Percentiles rank a stretch among this genome's conserved stretches.
These are phyloP conservation scores for Alaudala cheleensis DNA, from an alignment of 2,113 vertebrate species.

Conservation along the genomic window DNA sequence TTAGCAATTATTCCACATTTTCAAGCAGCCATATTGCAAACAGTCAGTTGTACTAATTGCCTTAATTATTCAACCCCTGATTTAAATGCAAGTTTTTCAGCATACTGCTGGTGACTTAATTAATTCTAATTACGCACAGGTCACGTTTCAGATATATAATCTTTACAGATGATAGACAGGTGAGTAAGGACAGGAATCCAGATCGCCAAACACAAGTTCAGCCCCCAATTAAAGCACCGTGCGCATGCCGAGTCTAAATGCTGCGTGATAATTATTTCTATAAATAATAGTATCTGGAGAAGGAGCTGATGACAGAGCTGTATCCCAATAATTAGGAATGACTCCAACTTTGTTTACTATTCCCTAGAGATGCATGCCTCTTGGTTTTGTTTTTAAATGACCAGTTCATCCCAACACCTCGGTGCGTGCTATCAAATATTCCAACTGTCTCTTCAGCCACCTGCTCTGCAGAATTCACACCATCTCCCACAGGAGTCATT, in stretches of 20 bases:
- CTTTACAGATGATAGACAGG: conserved; percentile 70
- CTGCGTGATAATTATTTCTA: conserved; percentile 52
- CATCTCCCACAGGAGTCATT: neutral
- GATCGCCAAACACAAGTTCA: conserved; percentile 55
- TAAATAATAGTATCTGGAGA: conserved; percentile 59
- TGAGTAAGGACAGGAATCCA: conserved; percentile 74
- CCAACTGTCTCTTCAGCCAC: neutral
- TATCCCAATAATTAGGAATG: conserved; percentile 41
- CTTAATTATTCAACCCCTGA: conserved; percentile 72
- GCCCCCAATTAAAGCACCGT: conserved; percentile 50
- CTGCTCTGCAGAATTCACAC: neutral
- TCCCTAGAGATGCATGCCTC: conserved; percentile 43
- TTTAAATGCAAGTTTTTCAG: conserved; percentile 76
- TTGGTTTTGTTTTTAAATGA: conserved; percentile 50
- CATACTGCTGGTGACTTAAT: conserved; percentile 77
- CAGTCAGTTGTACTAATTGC: conserved; percentile 70
- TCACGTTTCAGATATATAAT: conserved; percentile 71
- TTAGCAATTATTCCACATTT: conserved; percentile 59
- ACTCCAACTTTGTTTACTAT: conserved; percentile 67
- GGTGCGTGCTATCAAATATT: conserved; percentile 34
- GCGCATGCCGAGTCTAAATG: conserved; percentile 9
- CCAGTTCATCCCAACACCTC: neutral
- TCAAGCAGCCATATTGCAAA: conserved; percentile 64
- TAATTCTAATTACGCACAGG: conserved; percentile 73
- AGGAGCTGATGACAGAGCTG: conserved; percentile 46